A percentile compares a stretch with the other conserved stretches of the same genome.
These are phyloP conservation scores for Accipiter virgatus DNA, from an alignment of 2,113 vertebrate species.

Conservation along the genomic window DNA sequence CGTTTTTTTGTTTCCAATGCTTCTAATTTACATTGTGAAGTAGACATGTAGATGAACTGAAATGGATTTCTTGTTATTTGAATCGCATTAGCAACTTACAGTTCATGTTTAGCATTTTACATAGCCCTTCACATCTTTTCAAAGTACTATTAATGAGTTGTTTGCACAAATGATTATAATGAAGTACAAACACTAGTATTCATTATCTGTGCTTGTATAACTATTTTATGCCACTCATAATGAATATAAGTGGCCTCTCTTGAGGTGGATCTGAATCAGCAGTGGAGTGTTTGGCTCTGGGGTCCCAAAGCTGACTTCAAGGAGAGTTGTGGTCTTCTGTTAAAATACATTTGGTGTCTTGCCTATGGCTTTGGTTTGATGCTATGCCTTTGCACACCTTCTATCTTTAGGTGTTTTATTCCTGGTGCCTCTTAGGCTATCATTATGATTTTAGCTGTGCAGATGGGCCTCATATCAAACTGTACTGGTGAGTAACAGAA, in stretches of 20 bases:
- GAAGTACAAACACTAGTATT: background rate
- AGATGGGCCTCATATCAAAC: background rate
- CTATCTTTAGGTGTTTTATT: background rate
- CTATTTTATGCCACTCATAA: background rate
- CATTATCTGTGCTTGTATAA: background rate
- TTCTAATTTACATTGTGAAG: background rate
- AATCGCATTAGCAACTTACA: background rate
- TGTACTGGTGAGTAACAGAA: background rate
- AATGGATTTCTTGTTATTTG: background rate
- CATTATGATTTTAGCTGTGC: background rate
- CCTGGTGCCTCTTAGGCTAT: background rate
- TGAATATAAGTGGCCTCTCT: background rate
- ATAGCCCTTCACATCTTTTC: background rate
- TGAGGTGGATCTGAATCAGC: background rate
- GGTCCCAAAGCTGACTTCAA: background rate
- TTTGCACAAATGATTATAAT: background rate
- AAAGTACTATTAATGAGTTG: background rate
- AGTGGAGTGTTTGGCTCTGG: background rate
- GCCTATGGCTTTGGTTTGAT: background rate
- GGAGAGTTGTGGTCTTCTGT: background rate
- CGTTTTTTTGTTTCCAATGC: background rate
- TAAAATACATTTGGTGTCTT: background rate
- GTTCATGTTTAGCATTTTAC: background rate
- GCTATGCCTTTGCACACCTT: background rate
- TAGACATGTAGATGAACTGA: background rate